phyloP scores from a whole-genome alignment of 2,113 vertebrate genomes.

The Larimichthys crocea region DNA sequence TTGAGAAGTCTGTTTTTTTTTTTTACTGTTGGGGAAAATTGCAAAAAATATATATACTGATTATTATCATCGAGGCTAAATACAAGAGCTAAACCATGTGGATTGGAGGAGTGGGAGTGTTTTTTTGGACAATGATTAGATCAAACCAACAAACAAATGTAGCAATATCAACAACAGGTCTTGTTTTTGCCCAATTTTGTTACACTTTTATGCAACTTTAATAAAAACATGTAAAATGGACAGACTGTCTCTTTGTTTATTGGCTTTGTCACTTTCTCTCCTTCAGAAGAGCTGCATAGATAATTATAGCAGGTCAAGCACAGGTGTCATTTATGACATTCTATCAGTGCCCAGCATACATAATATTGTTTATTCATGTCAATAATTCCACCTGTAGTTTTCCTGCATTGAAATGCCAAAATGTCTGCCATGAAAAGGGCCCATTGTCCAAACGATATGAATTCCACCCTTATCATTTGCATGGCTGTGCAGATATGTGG shows the following conservation, averaged over 20 bases:
- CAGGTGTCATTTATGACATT: not conserved
- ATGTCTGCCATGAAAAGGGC: slow-evolving; percentile 33
- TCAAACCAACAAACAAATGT: slow-evolving; percentile 80
- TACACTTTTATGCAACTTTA: slow-evolving; percentile 90
- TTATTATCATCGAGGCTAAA: slow-evolving; percentile 68
- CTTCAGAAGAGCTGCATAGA: not conserved
- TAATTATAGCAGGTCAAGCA: not conserved
- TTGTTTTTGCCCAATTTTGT: slow-evolving; percentile 86
- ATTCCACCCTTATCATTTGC: slow-evolving; percentile 8
- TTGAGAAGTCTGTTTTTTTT: slow-evolving; percentile 71
- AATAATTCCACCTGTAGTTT: not conserved
- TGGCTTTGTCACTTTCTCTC: not conserved
- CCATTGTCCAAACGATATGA: slow-evolving; percentile 20
- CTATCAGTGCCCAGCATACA: not conserved
- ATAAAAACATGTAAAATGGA: slow-evolving; percentile 84
- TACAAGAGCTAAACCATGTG: slow-evolving; percentile 68
- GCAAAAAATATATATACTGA: slow-evolving; percentile 61
- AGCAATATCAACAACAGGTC: slow-evolving; percentile 85
- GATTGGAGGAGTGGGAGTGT: slow-evolving; percentile 44
- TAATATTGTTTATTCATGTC: not conserved
- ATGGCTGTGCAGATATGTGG: not conserved
- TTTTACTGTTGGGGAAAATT: slow-evolving; percentile 76
- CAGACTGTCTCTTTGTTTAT: not conserved
- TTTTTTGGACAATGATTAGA: slow-evolving; percentile 74
- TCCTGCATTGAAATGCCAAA: slow-evolving; percentile 4